phyloP scores from a whole-genome alignment of 2,888 invertebrate genomes.

The Galerucella pusilla region DNA sequence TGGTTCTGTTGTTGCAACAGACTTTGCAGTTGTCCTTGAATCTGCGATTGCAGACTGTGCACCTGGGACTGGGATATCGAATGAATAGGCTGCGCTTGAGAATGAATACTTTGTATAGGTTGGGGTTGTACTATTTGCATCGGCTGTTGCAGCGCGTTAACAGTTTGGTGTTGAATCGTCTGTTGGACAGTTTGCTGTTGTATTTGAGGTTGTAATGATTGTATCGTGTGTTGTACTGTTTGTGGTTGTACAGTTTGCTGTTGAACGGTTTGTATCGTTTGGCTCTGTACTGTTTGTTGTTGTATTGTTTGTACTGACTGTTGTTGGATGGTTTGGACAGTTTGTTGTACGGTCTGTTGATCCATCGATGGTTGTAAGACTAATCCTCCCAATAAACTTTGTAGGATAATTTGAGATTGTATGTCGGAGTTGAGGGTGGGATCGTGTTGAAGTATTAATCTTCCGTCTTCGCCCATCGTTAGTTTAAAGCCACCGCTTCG shows the following conservation, averaged over 20 bases:
- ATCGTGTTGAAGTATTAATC: constrained; percentile 74
- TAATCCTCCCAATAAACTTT: constrained; percentile 62
- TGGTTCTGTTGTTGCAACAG: constrained; percentile 54
- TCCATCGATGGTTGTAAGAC: constrained; percentile 64
- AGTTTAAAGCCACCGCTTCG: constrained; percentile 72
- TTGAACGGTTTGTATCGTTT: constrained; percentile 64
- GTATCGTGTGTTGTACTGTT: constrained; percentile 58
- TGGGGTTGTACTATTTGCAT: constrained; percentile 63
- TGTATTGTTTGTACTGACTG: constrained; percentile 64
- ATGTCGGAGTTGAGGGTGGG: constrained; percentile 70
- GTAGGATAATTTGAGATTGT: constrained; percentile 63
- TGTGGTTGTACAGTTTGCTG: constrained; percentile 64
- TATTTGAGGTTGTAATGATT: constrained; percentile 60
- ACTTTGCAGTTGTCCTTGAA: constrained; percentile 57
- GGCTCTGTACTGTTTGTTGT: constrained; percentile 64
- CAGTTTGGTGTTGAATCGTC: constrained; percentile 60
- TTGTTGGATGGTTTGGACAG: constrained; percentile 65
- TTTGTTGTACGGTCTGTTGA: constrained; percentile 63
- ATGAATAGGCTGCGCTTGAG: constrained; percentile 57
- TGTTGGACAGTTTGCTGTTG: constrained; percentile 63
- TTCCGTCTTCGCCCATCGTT: constrained; percentile 76
- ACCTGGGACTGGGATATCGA: constrained; percentile 57
- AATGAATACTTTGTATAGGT: constrained; percentile 59
- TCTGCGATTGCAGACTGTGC: constrained; percentile 60
- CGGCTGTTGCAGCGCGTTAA: constrained; percentile 58